Evolutionary conservation across 2,797 vertebrate genomes (phyloP).

Genomic region (Coranthus polyacanthus): DNA sequence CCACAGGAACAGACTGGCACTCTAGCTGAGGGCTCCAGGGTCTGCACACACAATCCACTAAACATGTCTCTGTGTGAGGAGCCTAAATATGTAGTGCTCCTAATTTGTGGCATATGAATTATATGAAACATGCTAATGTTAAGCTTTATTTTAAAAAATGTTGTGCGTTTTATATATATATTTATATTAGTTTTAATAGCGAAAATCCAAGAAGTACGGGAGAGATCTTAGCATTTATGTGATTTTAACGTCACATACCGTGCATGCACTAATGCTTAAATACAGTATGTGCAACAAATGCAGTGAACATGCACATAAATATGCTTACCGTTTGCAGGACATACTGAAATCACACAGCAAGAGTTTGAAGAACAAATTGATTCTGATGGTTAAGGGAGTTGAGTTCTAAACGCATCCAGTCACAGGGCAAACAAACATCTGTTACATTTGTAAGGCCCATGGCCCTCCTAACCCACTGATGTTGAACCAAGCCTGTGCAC

Average conservation of each 20-base stretch:
- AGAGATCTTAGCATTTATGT: neutral
- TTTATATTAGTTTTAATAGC: too few species aligned
- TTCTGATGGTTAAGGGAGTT: conserved; percentile 66
- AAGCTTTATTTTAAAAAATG: neutral
- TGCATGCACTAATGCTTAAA: conserved; percentile 3
- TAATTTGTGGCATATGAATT: conserved; percentile 44
- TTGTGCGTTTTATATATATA: too few species aligned
- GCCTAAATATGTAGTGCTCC: conserved; percentile 49
- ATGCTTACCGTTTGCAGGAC: conserved; percentile 12
- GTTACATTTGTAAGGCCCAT: conserved; percentile 76
- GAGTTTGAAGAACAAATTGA: conserved; percentile 68
- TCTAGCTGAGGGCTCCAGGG: conserved; percentile 83
- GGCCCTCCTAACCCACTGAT: conserved; percentile 80
- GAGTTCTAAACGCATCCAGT: conserved; percentile 68
- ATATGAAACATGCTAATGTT: neutral
- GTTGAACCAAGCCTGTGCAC: conserved; percentile 75
- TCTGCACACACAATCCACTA: conserved; percentile 80
- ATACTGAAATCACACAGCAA: conserved; percentile 60
- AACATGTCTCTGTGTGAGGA: conserved; percentile 80
- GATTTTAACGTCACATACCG: conserved; percentile 7
- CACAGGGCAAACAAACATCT: conserved; percentile 80
- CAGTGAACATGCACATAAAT: conserved; percentile 22
- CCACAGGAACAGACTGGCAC: conserved; percentile 88
- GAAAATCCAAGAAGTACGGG: too few species aligned
- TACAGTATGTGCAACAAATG: conserved; percentile 12